Conservation (phyloP, 1,140 invertebrate genomes). For the Harpegnathos saltator region DNA sequence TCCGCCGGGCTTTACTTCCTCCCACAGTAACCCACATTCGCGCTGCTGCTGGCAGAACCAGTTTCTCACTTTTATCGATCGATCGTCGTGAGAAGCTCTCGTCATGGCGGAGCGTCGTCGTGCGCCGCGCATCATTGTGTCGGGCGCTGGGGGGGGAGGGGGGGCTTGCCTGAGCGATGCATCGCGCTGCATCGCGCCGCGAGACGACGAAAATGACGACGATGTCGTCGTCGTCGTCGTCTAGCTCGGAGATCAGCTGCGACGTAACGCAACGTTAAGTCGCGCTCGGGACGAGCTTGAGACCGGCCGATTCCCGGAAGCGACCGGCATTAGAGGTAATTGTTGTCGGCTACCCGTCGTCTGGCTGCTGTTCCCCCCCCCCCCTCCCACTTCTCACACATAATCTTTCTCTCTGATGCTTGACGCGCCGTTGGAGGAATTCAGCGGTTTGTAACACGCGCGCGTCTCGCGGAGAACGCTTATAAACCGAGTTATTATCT, state of each 20-base stretch:
- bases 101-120: neutral
- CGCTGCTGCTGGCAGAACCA: conserved; percentile 28
- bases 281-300: conserved; percentile 35
- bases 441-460: neutral
- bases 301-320: conserved; percentile 40
- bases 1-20: conserved; percentile 38
- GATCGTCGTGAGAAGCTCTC: conserved; percentile 53
- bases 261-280: conserved; percentile 49
- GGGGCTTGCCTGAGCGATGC: no score
- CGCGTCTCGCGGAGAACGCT: conserved; percentile 24
- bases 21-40: conserved; percentile 59
- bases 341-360: conserved; percentile 39
- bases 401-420: neutral
- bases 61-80: conserved; percentile 64
- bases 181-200: no score
- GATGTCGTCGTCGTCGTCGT: no score
- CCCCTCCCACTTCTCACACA: no score
- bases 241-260: conserved; percentile 52
- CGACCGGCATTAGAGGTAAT: conserved; percentile 50
- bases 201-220: conserved; percentile 63
- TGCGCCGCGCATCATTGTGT: conserved; percentile 40
- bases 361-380: neutral
- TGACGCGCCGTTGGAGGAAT: neutral
- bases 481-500: conserved; percentile 61
- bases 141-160: conserved; percentile 12